Conservation (phyloP, 2,113 vertebrate species). For the Paramormyrops kingsleyae region DNA sequence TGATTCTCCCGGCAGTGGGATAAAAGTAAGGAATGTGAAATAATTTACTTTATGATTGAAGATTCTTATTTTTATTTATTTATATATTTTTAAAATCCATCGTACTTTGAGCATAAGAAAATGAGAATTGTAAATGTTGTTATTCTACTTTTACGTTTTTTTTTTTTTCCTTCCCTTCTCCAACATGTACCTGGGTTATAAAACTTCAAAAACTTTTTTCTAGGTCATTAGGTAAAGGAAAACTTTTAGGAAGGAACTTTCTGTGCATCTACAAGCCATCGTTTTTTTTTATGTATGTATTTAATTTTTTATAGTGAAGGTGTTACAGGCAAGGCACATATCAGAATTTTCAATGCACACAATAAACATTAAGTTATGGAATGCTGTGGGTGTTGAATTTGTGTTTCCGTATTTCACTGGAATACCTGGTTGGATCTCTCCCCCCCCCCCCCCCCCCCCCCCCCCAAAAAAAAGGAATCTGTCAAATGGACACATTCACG, state of each 20-base stretch:
- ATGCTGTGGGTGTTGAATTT: not conserved
- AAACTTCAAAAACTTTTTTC: not conserved
- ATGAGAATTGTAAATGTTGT: conserved; percentile 10
- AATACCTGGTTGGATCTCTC: not conserved
- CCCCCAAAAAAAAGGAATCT: not conserved
- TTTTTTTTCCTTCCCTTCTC: not conserved
- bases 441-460: no score
- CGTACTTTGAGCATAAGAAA: conserved; percentile 26
- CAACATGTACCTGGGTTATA: not conserved
- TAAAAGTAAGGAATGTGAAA: conserved; percentile 42
- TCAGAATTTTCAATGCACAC: not conserved
- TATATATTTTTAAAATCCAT: conserved; percentile 40
- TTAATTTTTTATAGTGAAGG: not conserved
- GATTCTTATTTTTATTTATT: conserved; percentile 17
- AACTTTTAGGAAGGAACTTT: not conserved
- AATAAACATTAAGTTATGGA: not conserved
- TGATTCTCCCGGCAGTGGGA: conserved; percentile 44
- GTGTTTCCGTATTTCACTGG: not conserved
- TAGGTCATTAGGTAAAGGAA: conserved; percentile 2
- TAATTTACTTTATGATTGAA: conserved; percentile 52
- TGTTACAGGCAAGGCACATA: not conserved
- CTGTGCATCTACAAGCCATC: not conserved
- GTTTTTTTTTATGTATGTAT: not conserved
- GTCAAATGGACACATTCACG: not conserved
- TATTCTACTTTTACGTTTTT: not conserved